A percentile compares a stretch with the other conserved stretches of the same genome.
Conservation (phyloP, 2,113 vertebrate species). For the Glaucidium brasilianum region DNA sequence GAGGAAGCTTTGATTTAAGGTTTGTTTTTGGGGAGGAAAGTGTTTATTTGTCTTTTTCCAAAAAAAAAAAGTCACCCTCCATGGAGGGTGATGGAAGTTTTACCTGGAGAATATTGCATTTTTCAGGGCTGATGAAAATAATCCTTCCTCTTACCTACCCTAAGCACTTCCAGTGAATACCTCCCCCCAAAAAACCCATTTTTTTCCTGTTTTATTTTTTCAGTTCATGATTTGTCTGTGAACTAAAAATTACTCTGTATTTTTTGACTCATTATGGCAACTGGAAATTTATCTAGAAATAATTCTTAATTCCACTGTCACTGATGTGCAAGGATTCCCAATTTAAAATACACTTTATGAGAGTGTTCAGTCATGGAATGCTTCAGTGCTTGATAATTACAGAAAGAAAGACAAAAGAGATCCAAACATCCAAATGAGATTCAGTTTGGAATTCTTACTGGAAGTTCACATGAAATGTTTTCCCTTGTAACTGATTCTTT, state of each 20-base stretch:
- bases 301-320: neutral
- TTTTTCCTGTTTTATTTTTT: neutral
- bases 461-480: neutral
- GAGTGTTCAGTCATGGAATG: neutral
- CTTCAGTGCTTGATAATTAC: neutral
- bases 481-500: neutral
- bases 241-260: neutral
- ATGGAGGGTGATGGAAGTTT: neutral
- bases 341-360: neutral
- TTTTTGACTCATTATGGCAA: neutral
- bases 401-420: neutral
- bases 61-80: neutral
- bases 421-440: neutral
- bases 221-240: neutral
- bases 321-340: neutral
- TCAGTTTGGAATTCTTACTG: neutral
- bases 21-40: neutral
- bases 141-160: neutral
- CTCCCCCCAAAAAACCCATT: neutral
- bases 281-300: neutral
- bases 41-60: neutral
- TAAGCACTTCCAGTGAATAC: neutral
- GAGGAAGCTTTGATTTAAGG: neutral
- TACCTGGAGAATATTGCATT: conserved; percentile 9
- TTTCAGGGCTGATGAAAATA: neutral